These are phyloP conservation scores for Cyprinella venusta DNA, from an alignment of 2,797 vertebrate genomes.

Conservation along the genomic window DNA sequence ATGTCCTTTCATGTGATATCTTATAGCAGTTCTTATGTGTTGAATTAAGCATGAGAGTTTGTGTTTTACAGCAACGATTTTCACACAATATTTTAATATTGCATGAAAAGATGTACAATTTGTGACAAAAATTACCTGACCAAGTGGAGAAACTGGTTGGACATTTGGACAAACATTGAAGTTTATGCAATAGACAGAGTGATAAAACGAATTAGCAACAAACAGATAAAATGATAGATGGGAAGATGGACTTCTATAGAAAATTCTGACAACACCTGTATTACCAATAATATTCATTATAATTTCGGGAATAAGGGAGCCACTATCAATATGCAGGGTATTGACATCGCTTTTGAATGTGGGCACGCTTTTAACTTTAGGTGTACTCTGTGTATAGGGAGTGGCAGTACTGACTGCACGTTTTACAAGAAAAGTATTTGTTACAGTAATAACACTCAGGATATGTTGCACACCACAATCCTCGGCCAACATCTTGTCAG, in stretches of 20 bases:
- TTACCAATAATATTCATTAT: not conserved
- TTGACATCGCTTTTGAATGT: not conserved
- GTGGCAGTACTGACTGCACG: not conserved
- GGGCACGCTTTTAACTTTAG: not conserved
- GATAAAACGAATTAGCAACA: not conserved
- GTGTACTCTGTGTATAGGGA: too few species aligned
- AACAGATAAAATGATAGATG: not conserved
- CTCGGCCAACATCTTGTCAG: not conserved
- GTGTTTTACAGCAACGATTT: not conserved
- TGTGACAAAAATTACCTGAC: not conserved
- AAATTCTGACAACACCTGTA: too few species aligned
- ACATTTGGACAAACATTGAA: not conserved
- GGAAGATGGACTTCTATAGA: not conserved
- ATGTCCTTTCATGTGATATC: constrained; percentile 20
- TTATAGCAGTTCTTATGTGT: constrained; percentile 10
- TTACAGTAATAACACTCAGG: not conserved
- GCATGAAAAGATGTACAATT: not conserved
- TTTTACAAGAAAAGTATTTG: not conserved
- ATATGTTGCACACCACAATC: not conserved
- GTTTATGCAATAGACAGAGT: not conserved
- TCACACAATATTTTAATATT: not conserved
- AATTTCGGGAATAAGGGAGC: not conserved
- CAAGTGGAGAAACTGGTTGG: not conserved
- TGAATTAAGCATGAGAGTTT: constrained; percentile 23
- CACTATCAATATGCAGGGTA: not conserved